Evolutionary conservation across 2,888 invertebrate genomes (phyloP).

Genomic region (Drymonia ruficornis): DNA sequence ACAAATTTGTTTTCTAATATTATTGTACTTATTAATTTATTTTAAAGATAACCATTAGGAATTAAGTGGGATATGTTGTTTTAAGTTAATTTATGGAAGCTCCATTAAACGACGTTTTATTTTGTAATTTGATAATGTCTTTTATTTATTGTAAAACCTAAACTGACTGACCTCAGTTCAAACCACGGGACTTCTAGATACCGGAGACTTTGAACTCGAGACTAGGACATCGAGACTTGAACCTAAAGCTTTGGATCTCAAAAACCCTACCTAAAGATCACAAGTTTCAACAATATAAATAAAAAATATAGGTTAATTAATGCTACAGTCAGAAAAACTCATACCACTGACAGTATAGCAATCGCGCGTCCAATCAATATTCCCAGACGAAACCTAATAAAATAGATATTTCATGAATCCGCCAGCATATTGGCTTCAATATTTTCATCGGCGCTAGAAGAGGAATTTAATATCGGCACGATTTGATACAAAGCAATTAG

Average conservation of each 20-base stretch:
- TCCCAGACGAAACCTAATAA: constrained; percentile 8
- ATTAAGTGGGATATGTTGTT: constrained; percentile 51
- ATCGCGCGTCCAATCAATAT: neutral
- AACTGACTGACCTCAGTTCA: neutral
- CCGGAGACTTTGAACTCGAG: too few species aligned
- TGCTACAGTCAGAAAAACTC: too few species aligned
- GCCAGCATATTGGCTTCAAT: constrained; percentile 7
- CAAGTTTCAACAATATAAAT: too few species aligned
- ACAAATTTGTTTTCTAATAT: constrained; percentile 12
- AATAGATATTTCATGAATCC: constrained; percentile 4
- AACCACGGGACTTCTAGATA: too few species aligned
- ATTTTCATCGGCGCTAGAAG: constrained; percentile 25
- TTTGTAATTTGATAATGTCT: constrained; percentile 65
- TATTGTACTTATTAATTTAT: constrained; percentile 35
- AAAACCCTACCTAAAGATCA: too few species aligned
- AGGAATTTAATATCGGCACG: constrained; percentile 34
- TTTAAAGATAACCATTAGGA: constrained; percentile 14
- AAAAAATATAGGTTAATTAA: too few species aligned
- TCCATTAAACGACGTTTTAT: constrained; percentile 67
- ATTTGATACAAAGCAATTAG: constrained; percentile 26
- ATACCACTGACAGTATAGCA: too few species aligned
- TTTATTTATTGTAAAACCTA: constrained; percentile 40
- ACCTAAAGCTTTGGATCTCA: too few species aligned
- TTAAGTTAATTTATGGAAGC: constrained; percentile 41
- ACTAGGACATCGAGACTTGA: too few species aligned